phyloP scores from a whole-genome alignment of 2,797 vertebrate species.

The Muscicapa comitata region DNA sequence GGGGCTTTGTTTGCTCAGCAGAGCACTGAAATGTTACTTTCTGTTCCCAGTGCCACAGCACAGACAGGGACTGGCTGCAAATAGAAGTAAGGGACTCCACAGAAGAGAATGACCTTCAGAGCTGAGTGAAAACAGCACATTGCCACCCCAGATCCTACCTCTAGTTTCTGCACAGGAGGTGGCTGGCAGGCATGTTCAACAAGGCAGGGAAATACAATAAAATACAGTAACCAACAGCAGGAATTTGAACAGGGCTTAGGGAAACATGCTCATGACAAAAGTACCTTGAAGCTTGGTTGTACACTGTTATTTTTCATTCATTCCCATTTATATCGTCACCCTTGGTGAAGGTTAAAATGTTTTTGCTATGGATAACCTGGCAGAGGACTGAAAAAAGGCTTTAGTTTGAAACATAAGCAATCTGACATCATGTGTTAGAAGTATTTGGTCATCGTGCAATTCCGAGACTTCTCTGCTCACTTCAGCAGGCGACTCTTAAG shows the following conservation, averaged over 20 bases:
- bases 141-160: neutral
- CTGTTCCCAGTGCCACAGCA: neutral
- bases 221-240: neutral
- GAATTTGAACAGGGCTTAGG: neutral
- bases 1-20: neutral
- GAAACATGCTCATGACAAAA: neutral
- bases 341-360: neutral
- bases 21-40: neutral
- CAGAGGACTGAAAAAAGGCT: neutral
- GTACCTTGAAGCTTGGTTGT: neutral
- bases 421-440: neutral
- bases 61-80: neutral
- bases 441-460: neutral
- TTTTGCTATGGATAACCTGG: neutral
- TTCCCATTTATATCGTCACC: neutral
- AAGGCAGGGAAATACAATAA: neutral
- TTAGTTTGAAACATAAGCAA: neutral
- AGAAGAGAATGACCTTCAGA: neutral
- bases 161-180: neutral
- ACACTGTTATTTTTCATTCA: neutral
- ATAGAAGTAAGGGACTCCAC: neutral
- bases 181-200: neutral
- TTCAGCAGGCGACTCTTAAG: neutral
- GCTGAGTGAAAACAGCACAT: neutral
- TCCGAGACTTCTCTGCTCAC: neutral